Conservation (phyloP, 2,797 vertebrate genomes). For the Mus caroli region DNA sequence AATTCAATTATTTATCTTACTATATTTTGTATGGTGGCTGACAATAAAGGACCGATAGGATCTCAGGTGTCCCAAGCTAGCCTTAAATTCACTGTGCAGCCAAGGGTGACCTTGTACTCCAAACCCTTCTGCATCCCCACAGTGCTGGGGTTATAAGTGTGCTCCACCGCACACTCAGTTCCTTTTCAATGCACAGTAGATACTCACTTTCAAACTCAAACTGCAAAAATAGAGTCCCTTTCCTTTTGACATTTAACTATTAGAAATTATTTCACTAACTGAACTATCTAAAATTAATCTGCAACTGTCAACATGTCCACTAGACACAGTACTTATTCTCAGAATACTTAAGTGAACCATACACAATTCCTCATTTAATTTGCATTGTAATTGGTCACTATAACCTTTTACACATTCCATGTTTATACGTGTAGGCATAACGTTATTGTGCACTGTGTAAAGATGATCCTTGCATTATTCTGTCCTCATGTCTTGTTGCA, state of each 20-base stretch:
- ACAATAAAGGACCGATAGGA: background rate
- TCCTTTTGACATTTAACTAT: background rate
- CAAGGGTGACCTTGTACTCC: background rate
- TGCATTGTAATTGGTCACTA: slow-evolving; percentile 29
- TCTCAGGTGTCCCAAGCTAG: background rate
- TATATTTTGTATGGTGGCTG: slow-evolving; percentile 11
- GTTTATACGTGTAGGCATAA: background rate
- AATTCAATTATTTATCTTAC: slow-evolving; percentile 17
- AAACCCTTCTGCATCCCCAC: background rate
- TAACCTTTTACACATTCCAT: background rate
- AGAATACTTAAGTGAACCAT: slow-evolving; percentile 21
- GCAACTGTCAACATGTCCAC: slow-evolving; percentile 4
- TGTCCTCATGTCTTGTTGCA: background rate
- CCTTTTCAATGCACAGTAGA: slow-evolving; percentile 7
- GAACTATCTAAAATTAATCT: slow-evolving; percentile 41
- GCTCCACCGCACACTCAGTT: background rate
- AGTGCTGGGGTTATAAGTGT: background rate
- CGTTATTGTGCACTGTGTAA: background rate
- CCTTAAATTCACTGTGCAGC: background rate
- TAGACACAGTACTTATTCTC: slow-evolving; percentile 3
- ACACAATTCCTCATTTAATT: slow-evolving; percentile 30
- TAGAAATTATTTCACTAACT: slow-evolving; percentile 22
- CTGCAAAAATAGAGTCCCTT: slow-evolving; percentile 43
- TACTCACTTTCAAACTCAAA: slow-evolving; percentile 70
- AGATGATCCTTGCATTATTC: background rate